Base-by-base conservation (phyloP, 2,888 invertebrate species). In the Amaurobius ferox region DNA sequence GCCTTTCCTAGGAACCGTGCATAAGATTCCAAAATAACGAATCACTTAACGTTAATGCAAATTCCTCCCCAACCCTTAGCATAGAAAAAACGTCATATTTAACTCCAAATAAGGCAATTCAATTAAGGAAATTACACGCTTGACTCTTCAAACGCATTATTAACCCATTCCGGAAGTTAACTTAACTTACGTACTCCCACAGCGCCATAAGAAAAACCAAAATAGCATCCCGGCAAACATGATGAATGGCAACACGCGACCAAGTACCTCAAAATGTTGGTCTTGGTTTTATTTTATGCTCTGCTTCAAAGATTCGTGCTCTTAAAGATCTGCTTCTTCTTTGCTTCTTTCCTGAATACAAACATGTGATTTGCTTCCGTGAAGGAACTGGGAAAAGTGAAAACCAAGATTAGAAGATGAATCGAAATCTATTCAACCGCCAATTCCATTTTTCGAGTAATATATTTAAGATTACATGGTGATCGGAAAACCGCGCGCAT, bases 341-440 rank as follows among this genome's bases (percentile, higher is more conserved):
- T 55, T 23, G 44, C 11, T 44, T 44, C 9, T 44, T 44, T 44
- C 6, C n/a, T 44, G 7, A 23, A 55, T 16, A 1, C 19, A n/a
- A 23, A 55, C 55, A 55, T 55, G 23, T 55, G 55, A 55, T 23
- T 55, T 11, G 23, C 55, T 55, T 55, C 55, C 55, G 55, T 23
- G 23, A 55, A 55, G 44, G 44, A 44, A 11, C 6, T 19, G 55
- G 55, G 5, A 23, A 55, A 23, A 55, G 23, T 55, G 23, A 23
- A 55, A 23, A 6, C 19, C 23, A 55, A 55, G 55, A 5, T 16
- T 9, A 44, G 6, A 44, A 44, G 44, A 16, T 11, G 35, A 35
- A 35, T 6, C 6, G 35, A 35, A n/a, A n/a, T n/a, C n/a, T n/a
- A n/a, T n/a, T n/a, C n/a, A n/a, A n/a, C n/a, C n/a, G n/a, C n/a